These are phyloP conservation scores for Tineola bisselliella DNA, from an alignment of 2,888 invertebrate genomes.

Conservation along the genomic window DNA sequence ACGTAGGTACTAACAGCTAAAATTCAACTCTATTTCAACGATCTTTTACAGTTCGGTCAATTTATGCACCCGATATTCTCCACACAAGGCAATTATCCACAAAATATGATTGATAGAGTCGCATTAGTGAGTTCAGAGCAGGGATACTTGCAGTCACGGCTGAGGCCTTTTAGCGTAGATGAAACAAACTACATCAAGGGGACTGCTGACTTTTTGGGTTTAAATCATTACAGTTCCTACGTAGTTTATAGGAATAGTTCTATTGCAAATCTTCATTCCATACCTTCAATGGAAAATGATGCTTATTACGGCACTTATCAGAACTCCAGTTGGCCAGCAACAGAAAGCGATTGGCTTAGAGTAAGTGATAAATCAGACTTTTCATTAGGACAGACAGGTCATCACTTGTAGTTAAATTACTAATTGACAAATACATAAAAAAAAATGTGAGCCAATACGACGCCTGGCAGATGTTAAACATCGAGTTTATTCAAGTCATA, in stretches of 20 bases:
- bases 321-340: not conserved
- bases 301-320: constrained; percentile 13
- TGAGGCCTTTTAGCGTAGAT: constrained; percentile 21
- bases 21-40: no score
- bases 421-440: no score
- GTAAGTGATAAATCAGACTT: not conserved
- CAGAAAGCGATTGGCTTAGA: not conserved
- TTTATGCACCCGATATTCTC: constrained; percentile 23
- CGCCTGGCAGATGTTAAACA: no score
- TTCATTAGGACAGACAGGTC: no score
- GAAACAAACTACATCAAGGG: constrained; percentile 22
- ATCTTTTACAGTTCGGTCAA: constrained; percentile 20
- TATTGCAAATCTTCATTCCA: constrained; percentile 16
- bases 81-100: constrained; percentile 22
- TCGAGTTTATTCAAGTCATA: no score
- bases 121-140: constrained; percentile 21
- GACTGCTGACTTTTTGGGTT: constrained; percentile 22
- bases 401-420: no score
- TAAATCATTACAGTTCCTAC: constrained; percentile 23
- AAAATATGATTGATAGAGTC: constrained; percentile 20
- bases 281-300: constrained; percentile 18
- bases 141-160: constrained; percentile 21
- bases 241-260: constrained; percentile 23
- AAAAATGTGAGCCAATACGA: no score
- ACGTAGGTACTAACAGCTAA: no score